Evolutionary conservation across 2,888 invertebrate species (phyloP).

Genomic region (Frankliniella fusca): DNA sequence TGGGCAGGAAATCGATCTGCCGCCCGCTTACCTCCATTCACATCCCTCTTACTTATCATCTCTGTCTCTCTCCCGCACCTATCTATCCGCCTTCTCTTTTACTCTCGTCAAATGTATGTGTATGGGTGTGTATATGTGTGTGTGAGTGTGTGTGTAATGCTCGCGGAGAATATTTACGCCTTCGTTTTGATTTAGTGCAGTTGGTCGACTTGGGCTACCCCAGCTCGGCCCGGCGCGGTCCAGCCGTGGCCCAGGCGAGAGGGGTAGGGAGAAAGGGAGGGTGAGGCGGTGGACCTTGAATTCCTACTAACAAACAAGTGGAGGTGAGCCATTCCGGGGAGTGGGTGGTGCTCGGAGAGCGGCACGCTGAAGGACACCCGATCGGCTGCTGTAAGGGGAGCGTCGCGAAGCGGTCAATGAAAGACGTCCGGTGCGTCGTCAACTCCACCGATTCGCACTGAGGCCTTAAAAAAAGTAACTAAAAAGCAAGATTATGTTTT

Average conservation of each 20-base stretch:
- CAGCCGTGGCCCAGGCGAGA: background rate
- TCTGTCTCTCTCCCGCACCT: background rate
- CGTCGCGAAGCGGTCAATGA: too few relatives aligned
- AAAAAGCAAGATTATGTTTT: too few relatives aligned
- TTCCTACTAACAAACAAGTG: conserved; percentile 22
- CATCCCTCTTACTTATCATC: background rate
- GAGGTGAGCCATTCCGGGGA: conserved; percentile 6
- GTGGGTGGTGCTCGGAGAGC: background rate
- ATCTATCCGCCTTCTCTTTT: background rate
- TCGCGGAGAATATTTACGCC: background rate
- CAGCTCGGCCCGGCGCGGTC: background rate
- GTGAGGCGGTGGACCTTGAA: background rate
- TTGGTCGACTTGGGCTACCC: background rate
- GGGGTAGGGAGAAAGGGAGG: background rate
- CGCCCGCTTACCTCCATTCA: too few relatives aligned
- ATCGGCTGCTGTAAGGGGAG: background rate
- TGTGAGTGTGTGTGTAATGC: background rate
- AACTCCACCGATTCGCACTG: too few relatives aligned
- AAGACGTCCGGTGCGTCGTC: too few relatives aligned
- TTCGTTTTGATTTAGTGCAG: conserved; percentile 6
- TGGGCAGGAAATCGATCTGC: too few relatives aligned
- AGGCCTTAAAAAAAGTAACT: too few relatives aligned
- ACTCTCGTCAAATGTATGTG: too few relatives aligned
- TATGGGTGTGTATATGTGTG: too few relatives aligned
- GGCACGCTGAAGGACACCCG: background rate